phyloP scores from a whole-genome alignment of 2,113 vertebrate species.

The Sinocyclocheilus grahami region DNA sequence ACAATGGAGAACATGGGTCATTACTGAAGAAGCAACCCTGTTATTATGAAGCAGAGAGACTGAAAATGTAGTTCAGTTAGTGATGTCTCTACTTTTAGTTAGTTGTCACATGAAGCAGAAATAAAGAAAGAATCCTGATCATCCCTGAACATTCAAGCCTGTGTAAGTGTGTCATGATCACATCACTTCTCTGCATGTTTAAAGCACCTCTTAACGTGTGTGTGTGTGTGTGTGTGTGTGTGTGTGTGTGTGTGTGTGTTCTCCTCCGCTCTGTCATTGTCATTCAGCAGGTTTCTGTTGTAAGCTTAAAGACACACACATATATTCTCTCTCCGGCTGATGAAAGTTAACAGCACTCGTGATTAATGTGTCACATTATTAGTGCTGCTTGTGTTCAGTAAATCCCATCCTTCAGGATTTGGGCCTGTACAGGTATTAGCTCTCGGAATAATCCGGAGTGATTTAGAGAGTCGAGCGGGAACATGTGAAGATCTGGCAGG shows the following conservation, averaged over 20 bases:
- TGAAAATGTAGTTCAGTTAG: not conserved
- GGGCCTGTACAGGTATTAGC: slow-evolving; percentile 99
- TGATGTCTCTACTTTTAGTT: not conserved
- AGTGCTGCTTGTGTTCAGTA: slow-evolving; percentile 96
- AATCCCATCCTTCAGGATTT: slow-evolving; percentile 99
- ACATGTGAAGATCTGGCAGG: slow-evolving; percentile 98
- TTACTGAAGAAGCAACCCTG: not conserved
- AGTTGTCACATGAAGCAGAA: not conserved
- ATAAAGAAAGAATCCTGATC: not conserved
- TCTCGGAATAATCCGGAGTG: slow-evolving; percentile 97
- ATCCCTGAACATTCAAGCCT: not conserved
- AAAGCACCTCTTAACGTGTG: slow-evolving; percentile 3
- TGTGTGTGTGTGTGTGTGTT: slow-evolving; percentile 40
- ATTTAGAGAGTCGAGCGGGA: slow-evolving; percentile 85
- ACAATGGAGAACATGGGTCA: no score
- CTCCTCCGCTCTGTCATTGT: slow-evolving; percentile 68
- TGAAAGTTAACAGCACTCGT: slow-evolving; percentile 80
- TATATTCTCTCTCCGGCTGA: slow-evolving; percentile 68
- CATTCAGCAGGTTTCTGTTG: slow-evolving; percentile 68
- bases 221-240: slow-evolving; percentile 29
- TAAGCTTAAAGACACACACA: slow-evolving; percentile 59
- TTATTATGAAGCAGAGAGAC: not conserved
- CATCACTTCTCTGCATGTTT: slow-evolving; percentile 32
- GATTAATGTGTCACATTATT: slow-evolving; percentile 96
- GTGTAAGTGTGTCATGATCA: not conserved